Base-by-base conservation (phyloP, 2,113 vertebrate genomes). In the Colinus virginianus region DNA sequence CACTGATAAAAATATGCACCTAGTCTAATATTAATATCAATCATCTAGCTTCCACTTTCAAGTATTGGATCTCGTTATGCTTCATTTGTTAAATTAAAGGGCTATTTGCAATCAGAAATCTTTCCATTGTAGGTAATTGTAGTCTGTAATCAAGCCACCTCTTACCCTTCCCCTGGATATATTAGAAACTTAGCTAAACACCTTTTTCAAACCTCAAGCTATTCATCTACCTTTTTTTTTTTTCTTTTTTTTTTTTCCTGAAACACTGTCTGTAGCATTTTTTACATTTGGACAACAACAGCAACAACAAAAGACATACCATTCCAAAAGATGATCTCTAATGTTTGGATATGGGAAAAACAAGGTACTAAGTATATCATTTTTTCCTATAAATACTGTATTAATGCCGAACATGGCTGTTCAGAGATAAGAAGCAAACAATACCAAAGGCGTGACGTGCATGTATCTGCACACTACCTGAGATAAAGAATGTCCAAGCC, bases 21-120 rank as follows among this genome's bases (percentile, higher is more conserved):
- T 80, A 83, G 34, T 56, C 82, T 94, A 90, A 87, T 92, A 92
- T 94, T 94, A 90, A 87, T 92, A 92, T 94, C 71, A 90, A 61
- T 94, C 91, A 95, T 95, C 55, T 79, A 59, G 4, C 71, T 92
- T 91, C 84, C 48, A 90, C 83, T 61, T 90, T 92, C 84, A 90
- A 71, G 92, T 94, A 91, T 40, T 92, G 43, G 61, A 83, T 94
- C 95, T 94, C 3, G 14, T 96, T 95, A 91, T 83, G 84, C 78
- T 88, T 94, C 82, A 83, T 96, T 90, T 96, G 71, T 89, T 94
- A 89, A 95, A 96, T 95, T 96, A 94, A 92, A 92, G 75, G 87
- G 84, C 62, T 88, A 93, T 93, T 94, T 93, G 90, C 91, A 96
- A 95, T 95, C 94, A 96, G 82, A 94, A 92, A 71, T 90, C 11